These are phyloP conservation scores for Syncerus caffer DNA, from an alignment of 2,797 vertebrate genomes.

Conservation along the genomic window DNA sequence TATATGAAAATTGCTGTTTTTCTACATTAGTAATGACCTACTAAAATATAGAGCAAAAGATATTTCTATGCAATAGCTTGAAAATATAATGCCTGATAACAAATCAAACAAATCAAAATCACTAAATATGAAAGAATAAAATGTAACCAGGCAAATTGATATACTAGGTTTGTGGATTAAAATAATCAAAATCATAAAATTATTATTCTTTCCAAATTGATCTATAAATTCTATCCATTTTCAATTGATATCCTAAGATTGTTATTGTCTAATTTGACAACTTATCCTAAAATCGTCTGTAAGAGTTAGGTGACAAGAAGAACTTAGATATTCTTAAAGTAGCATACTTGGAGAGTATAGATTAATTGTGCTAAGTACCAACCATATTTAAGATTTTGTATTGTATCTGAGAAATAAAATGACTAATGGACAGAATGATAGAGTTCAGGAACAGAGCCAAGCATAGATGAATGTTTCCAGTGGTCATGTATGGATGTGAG, in stretches of 20 bases:
- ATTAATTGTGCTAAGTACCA: not conserved
- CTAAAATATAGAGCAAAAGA: not conserved
- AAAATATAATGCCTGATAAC: not conserved
- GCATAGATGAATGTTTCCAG: not conserved
- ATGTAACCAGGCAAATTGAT: not conserved
- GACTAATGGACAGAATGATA: not conserved
- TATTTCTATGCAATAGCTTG: not conserved
- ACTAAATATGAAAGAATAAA: not conserved
- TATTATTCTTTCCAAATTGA: not conserved
- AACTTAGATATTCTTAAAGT: not conserved
- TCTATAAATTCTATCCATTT: not conserved
- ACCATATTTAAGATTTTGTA: not conserved
- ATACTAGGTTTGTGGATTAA: not conserved
- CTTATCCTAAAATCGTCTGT: not conserved
- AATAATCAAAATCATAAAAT: not conserved
- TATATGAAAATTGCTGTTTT: not conserved
- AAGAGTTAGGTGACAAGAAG: not conserved
- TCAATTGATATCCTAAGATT: not conserved
- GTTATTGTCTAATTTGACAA: not conserved
- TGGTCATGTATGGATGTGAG: too few relatives aligned
- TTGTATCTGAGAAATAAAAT: not conserved
- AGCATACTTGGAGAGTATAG: not conserved
- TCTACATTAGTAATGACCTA: not conserved
- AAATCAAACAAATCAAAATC: not conserved
- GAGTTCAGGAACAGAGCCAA: not conserved